phyloP scores from a whole-genome alignment of 2,888 invertebrate genomes.

The Lepidochrysops patricia region DNA sequence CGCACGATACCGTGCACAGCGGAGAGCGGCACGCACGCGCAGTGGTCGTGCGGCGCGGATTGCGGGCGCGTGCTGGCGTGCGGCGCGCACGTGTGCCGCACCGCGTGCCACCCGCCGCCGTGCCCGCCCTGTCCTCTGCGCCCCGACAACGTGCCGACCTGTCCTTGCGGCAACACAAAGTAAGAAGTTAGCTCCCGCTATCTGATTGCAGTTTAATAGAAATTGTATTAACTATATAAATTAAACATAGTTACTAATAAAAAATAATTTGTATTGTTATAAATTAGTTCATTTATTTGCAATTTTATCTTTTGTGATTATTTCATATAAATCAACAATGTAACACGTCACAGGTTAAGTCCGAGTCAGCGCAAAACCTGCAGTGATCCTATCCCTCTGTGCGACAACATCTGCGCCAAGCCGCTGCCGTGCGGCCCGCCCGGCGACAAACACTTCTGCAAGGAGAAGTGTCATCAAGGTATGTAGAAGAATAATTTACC shows the following conservation, averaged over 20 bases:
- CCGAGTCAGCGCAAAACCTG: slow-evolving; percentile 77
- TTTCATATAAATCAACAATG: neutral
- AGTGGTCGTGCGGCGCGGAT: slow-evolving; percentile 79
- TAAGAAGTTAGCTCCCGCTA: slow-evolving; percentile 27
- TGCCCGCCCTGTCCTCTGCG: slow-evolving; percentile 80
- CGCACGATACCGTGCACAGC: slow-evolving; percentile 46
- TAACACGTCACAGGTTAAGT: slow-evolving; percentile 35
- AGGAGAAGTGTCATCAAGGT: slow-evolving; percentile 78
- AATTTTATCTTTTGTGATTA: too few relatives aligned
- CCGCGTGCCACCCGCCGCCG: slow-evolving; percentile 89
- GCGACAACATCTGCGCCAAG: slow-evolving; percentile 80
- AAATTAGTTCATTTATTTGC: too few relatives aligned
- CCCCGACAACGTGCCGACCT: slow-evolving; percentile 40
- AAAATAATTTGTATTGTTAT: too few relatives aligned
- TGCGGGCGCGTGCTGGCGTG: slow-evolving; percentile 90
- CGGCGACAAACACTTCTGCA: slow-evolving; percentile 80
- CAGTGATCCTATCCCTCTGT: slow-evolving; percentile 87
- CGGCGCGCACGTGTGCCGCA: slow-evolving; percentile 91
- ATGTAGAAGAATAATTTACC: too few relatives aligned
- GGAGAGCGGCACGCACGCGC: slow-evolving; percentile 22
- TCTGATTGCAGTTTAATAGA: too few relatives aligned
- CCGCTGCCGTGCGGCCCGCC: slow-evolving; percentile 80
- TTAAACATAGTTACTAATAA: too few relatives aligned
- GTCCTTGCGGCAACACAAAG: slow-evolving; percentile 57
- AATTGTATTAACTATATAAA: too few relatives aligned